Evolutionary conservation across 2,888 invertebrate genomes (phyloP), one percentile per base, ranked within the genome.

Genomic region (Gortyna flavago): DNA sequence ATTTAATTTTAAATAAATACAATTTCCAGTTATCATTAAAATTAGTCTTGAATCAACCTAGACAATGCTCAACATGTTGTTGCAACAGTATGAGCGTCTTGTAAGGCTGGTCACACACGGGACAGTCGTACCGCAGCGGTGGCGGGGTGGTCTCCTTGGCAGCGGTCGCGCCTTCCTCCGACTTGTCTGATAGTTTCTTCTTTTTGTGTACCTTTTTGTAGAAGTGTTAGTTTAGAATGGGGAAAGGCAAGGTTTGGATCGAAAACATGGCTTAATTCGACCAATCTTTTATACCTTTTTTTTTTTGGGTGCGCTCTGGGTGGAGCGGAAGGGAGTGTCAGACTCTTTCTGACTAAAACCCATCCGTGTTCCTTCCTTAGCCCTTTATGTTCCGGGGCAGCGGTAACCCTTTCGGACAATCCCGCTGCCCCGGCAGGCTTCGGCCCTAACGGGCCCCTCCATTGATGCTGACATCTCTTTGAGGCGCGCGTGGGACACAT

Each of bases 1-100:
- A 21, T 8, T 32, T 18, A 18, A 8, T 21, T 32, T 32, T 48
- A 72, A 65, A 41, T 44, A 68, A 68, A 32, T 71, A 74, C 57
- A 74, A 75, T 72, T 62, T 38, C 51, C 6, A 32, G 11, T 77
- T 77, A 77, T 54, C 0, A 62, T 54, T 29, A 7, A 32, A 51
- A 5, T 25, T 61, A 76, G 11, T 0, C 2, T 69, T 44, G 9
- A 62, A 38, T 85, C 76, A 87, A 16, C 76, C 81, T 87, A 96
- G 82, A 88, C 97, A 97, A 29, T 93, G 91, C 38, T 97, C 97
- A 29, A 97, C 95, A 83, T 97, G 97, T 87, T 97, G 97, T 87
- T 97, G 96, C 41, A 97, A 90, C 64, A 97, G 88, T 85, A 95
- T 92, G 35, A 97, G 87, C 0, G 97, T 95, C 85, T 96, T 96